Base-by-base conservation (phyloP, 2,113 vertebrate genomes). In the Hylia prasina region DNA sequence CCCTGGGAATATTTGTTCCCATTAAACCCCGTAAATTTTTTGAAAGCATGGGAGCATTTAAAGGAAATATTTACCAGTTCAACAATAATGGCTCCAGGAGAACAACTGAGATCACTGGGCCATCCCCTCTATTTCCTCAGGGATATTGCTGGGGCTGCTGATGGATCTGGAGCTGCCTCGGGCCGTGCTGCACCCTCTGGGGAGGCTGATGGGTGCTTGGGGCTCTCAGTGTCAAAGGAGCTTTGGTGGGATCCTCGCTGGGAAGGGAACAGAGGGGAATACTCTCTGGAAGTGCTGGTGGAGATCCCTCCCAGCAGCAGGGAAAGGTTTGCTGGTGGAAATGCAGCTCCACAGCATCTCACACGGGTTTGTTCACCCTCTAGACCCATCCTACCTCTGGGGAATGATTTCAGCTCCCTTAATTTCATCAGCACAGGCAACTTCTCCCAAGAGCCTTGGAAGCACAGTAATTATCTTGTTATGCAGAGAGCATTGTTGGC, bases 1-100 rank as follows among this genome's bases (percentile, higher is more conserved):
- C 79, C 75, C 79, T 20, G 75, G 93, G 94, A 92, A 93, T 81
- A 86, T 85, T 82, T 93, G 81, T 95, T 94, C 90, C 75, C 90
- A 85, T 73, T 61, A 76, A 77, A 45, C 64, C 84, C 65, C 44
- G 83, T 51, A 56, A 27, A 9, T n/a, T 57, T 90, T 87, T 84
- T 40, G 7, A 25, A 82, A 91, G 50, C 81, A 5, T 82, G 78
- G 65, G 65, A 54, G 21, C 78, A 60, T 83, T 86, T 81, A 40
- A 80, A 86, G 76, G 88, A 90, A 95, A 93, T 95, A 90, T 94
- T 94, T 94, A 83, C 75, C 85, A 44, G 58, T 77, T 88, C 56
- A 40, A 91, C 54, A 88, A 83, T 39, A 88, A 94, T 14, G 75
- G 71, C 79, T 85, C 66, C 87, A 33, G 71, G 80, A 81, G 76